Conservation (phyloP, 2,113 vertebrate species). For the Micronycteris hirsuta region DNA sequence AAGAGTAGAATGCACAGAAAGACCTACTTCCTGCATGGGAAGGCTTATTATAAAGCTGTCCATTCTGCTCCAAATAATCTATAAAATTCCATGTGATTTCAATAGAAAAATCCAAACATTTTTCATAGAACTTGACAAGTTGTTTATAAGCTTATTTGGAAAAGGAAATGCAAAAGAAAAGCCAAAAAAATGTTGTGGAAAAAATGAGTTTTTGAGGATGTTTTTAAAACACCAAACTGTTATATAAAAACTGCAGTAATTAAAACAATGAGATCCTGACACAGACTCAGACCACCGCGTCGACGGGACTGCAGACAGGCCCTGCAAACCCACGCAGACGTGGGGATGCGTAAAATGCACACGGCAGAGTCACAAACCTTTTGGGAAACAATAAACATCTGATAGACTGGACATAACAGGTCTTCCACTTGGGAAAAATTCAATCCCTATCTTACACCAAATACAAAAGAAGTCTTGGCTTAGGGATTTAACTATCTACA, state of each 20-base stretch:
- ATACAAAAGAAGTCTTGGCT: conserved; percentile 2
- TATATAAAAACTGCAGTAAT: background rate
- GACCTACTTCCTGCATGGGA: background rate
- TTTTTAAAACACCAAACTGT: background rate
- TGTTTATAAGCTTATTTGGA: conserved; percentile 27
- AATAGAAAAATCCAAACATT: background rate
- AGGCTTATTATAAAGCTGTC: background rate
- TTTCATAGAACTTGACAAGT: conserved; percentile 13
- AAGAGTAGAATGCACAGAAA: background rate
- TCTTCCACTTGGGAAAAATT: conserved; percentile 16
- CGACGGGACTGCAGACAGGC: background rate
- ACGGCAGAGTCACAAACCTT: background rate
- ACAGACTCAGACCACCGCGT: background rate
- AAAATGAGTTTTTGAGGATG: background rate
- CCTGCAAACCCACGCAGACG: background rate
- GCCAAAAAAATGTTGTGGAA: background rate
- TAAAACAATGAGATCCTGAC: conserved; percentile 27
- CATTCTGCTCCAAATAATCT: background rate
- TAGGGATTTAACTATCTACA: conserved; percentile 6
- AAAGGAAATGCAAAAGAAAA: background rate
- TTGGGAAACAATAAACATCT: background rate
- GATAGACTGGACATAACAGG: background rate
- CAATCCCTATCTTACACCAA: background rate
- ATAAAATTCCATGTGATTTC: background rate
- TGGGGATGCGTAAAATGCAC: background rate